Evolutionary conservation across 2,797 vertebrate genomes (phyloP), one percentile per base, ranked within the genome.

Genomic region (Alfaro cultratus): DNA sequence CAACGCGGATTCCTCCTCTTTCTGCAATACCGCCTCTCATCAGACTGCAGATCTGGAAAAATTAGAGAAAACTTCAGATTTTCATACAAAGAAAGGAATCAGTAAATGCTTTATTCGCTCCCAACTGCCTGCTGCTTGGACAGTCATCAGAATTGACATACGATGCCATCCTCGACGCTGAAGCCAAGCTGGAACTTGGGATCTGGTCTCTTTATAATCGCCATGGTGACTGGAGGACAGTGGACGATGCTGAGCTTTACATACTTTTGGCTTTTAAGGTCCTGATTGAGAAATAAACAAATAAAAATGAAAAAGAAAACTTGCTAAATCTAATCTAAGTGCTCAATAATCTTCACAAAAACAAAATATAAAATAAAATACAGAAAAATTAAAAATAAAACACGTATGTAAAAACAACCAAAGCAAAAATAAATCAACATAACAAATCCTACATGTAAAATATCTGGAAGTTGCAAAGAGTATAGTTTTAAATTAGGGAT

Each of bases 21-120:
- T 99, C 98, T 0, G 99, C 98, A 0, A 99, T 99, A 39, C 99
- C 98, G 0, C 99, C 99, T 0, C 98, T 96, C 95, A 99, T 98
- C 74, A 99, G 96, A 90, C 98, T 99, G 93, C 97, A 99, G 90
- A 99, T 99, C 99, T 99, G 91, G 39, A 74, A 47, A 18, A n/a
- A 71, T 39, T 31, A 3, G 0, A 75, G 9, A 62, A 77, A 70
- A 73, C 31, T 23, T 55, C 29, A 26, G 23, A 5, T 15, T 71
- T 71, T 71, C 41, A 8, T 29, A 71, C 23, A 29, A 71, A 70
- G 39, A 70, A 43, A 45, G 41, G 21, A 68, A 68, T 26, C 26
- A 7, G 10, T 68, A 13, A 26, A 29, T 29, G 41, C 39, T 71
- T 45, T 45, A 71, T 71, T 15, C 1, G 26, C 16, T 45, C 23